Conservation (phyloP, 2,113 vertebrate genomes). For the Cathartes aura region DNA sequence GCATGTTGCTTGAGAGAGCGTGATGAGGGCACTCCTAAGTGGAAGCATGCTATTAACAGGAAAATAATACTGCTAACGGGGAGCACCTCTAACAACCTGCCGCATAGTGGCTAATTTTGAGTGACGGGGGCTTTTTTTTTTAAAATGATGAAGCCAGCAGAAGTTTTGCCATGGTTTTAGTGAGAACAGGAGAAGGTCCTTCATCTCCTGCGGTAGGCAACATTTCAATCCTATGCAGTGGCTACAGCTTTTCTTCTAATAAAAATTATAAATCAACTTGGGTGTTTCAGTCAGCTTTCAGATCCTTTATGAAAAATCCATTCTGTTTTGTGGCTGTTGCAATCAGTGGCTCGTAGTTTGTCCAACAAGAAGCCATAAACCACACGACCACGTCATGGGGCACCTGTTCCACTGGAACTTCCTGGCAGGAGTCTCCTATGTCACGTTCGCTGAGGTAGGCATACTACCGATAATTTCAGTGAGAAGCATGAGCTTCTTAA, state of each 20-base stretch:
- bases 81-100: background rate
- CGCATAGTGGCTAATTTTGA: background rate
- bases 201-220: background rate
- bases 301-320: background rate
- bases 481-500: background rate
- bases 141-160: background rate
- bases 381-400: background rate
- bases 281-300: background rate
- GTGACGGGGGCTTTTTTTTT: background rate
- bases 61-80: background rate
- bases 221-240: background rate
- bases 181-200: background rate
- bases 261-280: background rate
- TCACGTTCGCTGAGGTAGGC: background rate
- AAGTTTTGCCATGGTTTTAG: background rate
- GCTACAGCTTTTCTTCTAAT: background rate
- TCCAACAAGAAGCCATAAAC: background rate
- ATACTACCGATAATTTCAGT: background rate
- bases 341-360: background rate
- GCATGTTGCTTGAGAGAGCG: rapidly evolving
- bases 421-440: background rate
- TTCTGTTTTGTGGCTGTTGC: background rate
- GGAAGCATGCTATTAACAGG: background rate
- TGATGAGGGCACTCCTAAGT: background rate
- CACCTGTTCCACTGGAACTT: background rate